Evolutionary conservation across 2,888 invertebrate genomes (phyloP).

Genomic region (Heteromyza rotundicornis): DNA sequence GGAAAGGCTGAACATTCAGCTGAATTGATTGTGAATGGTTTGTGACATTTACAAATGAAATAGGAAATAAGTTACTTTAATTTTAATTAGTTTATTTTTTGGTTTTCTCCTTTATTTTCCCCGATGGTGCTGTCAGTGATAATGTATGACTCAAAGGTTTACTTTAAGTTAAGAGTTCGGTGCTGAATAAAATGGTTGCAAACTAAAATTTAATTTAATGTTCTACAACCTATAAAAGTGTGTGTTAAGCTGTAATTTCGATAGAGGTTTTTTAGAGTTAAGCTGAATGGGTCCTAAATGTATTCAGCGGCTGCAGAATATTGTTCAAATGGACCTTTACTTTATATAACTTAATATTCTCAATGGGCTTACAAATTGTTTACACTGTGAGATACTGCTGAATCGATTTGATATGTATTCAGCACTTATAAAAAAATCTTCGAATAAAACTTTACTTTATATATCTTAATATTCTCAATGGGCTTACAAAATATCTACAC

Average conservation of each 20-base stretch:
- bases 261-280: too few relatives aligned
- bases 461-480: background rate
- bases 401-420: conserved; percentile 40
- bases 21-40: conserved; percentile 68
- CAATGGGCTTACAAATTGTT: too few relatives aligned
- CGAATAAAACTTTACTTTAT: background rate
- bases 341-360: background rate
- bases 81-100: conserved; percentile 19
- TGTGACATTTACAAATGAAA: conserved; percentile 49
- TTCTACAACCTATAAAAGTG: too few relatives aligned
- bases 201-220: background rate
- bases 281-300: too few relatives aligned
- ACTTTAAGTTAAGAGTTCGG: background rate
- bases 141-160: conserved; percentile 10
- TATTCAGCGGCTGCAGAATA: background rate
- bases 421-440: too few relatives aligned
- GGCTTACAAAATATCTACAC: conserved; percentile 1
- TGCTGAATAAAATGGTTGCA: conserved; percentile 9
- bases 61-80: conserved; percentile 7
- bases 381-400: too few relatives aligned
- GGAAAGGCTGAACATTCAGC: conserved; percentile 66
- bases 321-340: background rate
- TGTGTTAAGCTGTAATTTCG: too few relatives aligned
- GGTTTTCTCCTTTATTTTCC: too few relatives aligned
- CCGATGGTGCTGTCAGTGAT: too few relatives aligned